These are phyloP conservation scores for Perca fluviatilis DNA, from an alignment of 2,113 vertebrate genomes.

Conservation along the genomic window DNA sequence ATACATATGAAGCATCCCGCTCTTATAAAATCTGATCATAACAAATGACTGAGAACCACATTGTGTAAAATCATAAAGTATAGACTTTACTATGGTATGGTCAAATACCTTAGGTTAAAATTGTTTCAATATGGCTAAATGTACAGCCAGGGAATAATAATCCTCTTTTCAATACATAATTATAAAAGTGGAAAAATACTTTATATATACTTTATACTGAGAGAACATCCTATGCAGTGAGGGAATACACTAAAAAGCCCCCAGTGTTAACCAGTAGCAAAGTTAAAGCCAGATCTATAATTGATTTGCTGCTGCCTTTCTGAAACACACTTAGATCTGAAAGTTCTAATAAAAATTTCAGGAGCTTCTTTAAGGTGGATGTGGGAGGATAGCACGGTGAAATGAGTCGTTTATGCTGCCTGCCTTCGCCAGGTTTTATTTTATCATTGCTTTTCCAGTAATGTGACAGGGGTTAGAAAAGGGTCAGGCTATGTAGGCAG, in stretches of 20 bases:
- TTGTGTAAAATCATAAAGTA: neutral
- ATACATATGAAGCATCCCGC: neutral
- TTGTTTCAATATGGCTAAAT: neutral
- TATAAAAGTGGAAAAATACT: neutral
- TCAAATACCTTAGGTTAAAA: neutral
- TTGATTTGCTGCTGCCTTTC: conserved; percentile 63
- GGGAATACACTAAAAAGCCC: conserved; percentile 29
- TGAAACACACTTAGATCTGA: conserved; percentile 59
- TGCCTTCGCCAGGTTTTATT: conserved; percentile 27
- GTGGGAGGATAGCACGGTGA: conserved; percentile 25
- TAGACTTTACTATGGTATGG: neutral
- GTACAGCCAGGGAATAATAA: neutral
- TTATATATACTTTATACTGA: neutral
- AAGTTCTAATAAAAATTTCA: conserved; percentile 73
- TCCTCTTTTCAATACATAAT: neutral
- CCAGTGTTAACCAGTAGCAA: conserved; percentile 25
- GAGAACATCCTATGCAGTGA: neutral
- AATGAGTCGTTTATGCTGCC: conserved; percentile 25
- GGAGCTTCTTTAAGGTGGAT: conserved; percentile 64
- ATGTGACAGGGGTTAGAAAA: conserved; percentile 9
- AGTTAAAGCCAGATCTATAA: conserved; percentile 70
- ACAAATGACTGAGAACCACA: neutral
- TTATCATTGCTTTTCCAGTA: conserved; percentile 21
- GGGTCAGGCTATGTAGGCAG: conserved; percentile 10
- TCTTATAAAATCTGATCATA: neutral